Base-by-base conservation (phyloP, 2,113 vertebrate species). In the Genyomyrus donnyi region DNA sequence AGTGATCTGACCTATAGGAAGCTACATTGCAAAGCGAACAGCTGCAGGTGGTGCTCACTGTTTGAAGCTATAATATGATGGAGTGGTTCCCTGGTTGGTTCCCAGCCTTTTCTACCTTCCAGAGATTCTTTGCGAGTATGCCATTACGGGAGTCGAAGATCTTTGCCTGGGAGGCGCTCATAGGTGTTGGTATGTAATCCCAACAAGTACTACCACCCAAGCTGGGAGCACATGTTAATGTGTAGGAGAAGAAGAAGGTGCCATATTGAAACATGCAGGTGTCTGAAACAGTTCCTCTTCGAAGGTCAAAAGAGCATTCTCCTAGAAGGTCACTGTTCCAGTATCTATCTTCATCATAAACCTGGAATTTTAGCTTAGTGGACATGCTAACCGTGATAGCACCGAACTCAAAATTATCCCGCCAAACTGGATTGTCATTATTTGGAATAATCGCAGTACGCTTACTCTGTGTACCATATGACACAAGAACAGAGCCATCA, bases 321-420 rank as follows among this genome's bases (percentile, higher is more conserved):
- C 96, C 96, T 0, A 97, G 94, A 0, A 89, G 91, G 46, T 97
- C 94, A 0, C 93, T 95, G 1, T 95, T 87, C 90, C 93, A 95
- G 42, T 31, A 89, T 0, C 0, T 0, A 58, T 97, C 96, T 4
- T 52, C 88, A 10, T 97, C 96, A 93, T 95, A 97, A 31, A 96
- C 94, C 27, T 62, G 27, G 2, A 97, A 92, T 7, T 0, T 91
- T 2, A 97, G 89, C 35, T 45, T 66, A 0, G 86, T 87, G 0
- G 0, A n/a, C 0, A 74, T 91, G 42, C 49, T 15, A 4, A 97
- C 88, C 1, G 80, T 21, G 83, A 96, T 91, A 0, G 91, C 0
- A 39, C 94, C 94, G 3, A 97, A 94, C 0, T 95, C n/a, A 90
- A 96, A 93, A 1, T 0, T 88, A 0, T 87, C 56, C 0, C 0